Conservation (phyloP, 2,888 invertebrate genomes). For the Pilophorus perplexus region DNA sequence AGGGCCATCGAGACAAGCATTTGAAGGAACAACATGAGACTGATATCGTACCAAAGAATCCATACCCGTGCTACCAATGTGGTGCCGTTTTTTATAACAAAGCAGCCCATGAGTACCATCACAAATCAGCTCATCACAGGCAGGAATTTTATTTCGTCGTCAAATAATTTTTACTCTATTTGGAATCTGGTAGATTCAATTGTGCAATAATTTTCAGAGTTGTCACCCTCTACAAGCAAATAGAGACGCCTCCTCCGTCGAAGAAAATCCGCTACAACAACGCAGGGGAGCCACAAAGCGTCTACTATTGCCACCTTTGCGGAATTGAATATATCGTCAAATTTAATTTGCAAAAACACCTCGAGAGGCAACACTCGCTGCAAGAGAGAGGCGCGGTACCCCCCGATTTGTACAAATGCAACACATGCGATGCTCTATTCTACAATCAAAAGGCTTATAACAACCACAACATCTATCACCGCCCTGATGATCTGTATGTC, state of each 20-base stretch:
- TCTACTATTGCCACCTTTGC: slow-evolving; percentile 61
- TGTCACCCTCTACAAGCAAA: slow-evolving; percentile 54
- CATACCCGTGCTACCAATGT: slow-evolving; percentile 58
- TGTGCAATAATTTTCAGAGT: slow-evolving; percentile 51
- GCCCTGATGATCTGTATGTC: slow-evolving; percentile 60
- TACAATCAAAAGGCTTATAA: slow-evolving; percentile 65
- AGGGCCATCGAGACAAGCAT: slow-evolving; percentile 60
- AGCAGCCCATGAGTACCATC: slow-evolving; percentile 61
- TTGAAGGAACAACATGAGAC: slow-evolving; percentile 54
- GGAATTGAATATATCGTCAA: slow-evolving; percentile 67
- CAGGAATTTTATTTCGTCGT: slow-evolving; percentile 47
- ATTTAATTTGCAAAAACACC: slow-evolving; percentile 64
- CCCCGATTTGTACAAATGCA: slow-evolving; percentile 61
- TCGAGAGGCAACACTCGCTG: slow-evolving; percentile 57
- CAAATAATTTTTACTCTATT: too few relatives aligned
- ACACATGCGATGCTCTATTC: slow-evolving; percentile 64
- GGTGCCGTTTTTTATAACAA: slow-evolving; percentile 59
- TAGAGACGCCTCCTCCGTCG: slow-evolving; percentile 57
- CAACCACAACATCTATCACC: slow-evolving; percentile 62
- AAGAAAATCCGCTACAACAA: slow-evolving; percentile 58
- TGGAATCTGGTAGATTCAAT: too few relatives aligned
- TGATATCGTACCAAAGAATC: slow-evolving; percentile 45
- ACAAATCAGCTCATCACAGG: slow-evolving; percentile 56
- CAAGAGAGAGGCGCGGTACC: slow-evolving; percentile 56
- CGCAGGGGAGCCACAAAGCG: slow-evolving; percentile 57